phyloP scores from a whole-genome alignment of 1,140 invertebrate genomes.

The Aphaenogaster rudis region DNA sequence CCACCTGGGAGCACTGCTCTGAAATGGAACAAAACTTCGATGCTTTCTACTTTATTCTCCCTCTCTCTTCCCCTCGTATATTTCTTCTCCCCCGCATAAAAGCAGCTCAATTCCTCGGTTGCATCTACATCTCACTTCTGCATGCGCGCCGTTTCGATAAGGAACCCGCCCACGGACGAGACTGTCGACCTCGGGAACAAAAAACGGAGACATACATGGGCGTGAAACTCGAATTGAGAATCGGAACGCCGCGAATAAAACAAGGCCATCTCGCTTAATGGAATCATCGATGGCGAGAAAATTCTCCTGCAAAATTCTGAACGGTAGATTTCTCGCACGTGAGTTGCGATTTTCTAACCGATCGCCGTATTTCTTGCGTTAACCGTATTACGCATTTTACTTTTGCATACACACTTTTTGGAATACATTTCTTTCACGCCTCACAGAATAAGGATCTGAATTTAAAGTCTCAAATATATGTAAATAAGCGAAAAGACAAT shows the following conservation, averaged over 20 bases:
- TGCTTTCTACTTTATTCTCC: constrained; percentile 29
- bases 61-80: neutral
- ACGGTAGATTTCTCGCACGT: neutral
- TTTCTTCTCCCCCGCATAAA: constrained; percentile 17
- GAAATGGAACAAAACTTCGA: constrained; percentile 64
- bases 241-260: constrained; percentile 44
- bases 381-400: neutral
- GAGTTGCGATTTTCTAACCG: neutral
- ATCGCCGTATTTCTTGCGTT: neutral
- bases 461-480: neutral
- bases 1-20: constrained; percentile 58
- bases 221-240: constrained; percentile 35
- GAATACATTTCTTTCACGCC: neutral
- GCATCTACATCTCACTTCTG: constrained; percentile 34
- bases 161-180: neutral
- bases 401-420: neutral
- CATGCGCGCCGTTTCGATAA: constrained; percentile 33
- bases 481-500: neutral
- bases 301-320: neutral
- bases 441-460: neutral
- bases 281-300: constrained; percentile 44
- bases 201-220: neutral
- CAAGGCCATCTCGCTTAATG: constrained; percentile 53
- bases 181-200: neutral
- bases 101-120: constrained; percentile 35